Evolutionary conservation across 2,113 vertebrate genomes (phyloP), one percentile per base, ranked within the genome.

Genomic region (Pelmatolapia mariae): DNA sequence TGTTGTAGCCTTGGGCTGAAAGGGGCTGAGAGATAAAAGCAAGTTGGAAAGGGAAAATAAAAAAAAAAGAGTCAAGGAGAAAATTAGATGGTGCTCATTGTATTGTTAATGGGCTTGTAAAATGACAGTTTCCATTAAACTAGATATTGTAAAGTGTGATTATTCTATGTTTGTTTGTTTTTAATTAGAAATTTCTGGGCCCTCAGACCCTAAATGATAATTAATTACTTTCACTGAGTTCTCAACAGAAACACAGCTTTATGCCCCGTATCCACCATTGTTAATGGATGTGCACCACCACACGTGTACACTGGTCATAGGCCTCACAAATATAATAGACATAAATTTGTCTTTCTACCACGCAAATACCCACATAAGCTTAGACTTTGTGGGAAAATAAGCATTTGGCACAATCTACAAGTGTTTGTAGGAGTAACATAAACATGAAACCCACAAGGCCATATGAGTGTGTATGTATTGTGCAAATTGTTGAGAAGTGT

Each of bases 401-500:
- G 36, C 38, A 71, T 54, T 82, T 81, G 78, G 38, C 50, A 33
- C 61, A 29, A 63, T 47, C 24, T 33, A 22, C 73, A 83, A 63
- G 80, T 45, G 50, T 45, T 26, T 71, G 85, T 38, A 15, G 50
- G 47, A 45, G 47, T 19, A 87, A 52, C 56, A 83, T 43, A n/a
- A 78, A 52, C 47, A 38, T 43, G 38, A 54, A 80, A 43, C 59
- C 43, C 24, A 13, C 11, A 31, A 59, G 82, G 68, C n/a, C 8
- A 3, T n/a, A 50, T n/a, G 36, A 66, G 54, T 26, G 22, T 79
- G 19, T 79, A 43, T 66, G 52, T 29, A 83, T 73, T 56, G 63
- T 61, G 45, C 53, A 59, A 83, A 90, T 83, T 85, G 50, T 90
- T 90, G 61, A 83, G 31, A 8, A n/a, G 22, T 57, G 73, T 92